Evolutionary conservation across 2,113 vertebrate genomes (phyloP).

Genomic region (Triplophysa dalaica): DNA sequence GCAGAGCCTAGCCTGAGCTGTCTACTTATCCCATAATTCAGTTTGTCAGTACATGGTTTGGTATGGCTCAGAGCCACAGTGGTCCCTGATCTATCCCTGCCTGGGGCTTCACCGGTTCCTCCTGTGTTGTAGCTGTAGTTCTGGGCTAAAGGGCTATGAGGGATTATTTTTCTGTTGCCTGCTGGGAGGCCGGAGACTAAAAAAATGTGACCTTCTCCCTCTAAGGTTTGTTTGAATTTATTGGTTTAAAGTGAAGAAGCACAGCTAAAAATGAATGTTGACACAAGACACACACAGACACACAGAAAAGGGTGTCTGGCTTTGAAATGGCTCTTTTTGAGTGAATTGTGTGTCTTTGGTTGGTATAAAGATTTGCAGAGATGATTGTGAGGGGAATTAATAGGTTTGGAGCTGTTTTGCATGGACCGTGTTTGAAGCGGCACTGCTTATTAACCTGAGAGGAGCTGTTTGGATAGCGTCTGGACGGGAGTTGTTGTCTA

Average conservation of each 20-base stretch:
- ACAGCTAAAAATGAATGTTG: slow-evolving; percentile 41
- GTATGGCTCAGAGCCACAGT: slow-evolving; percentile 39
- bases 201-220: slow-evolving; percentile 48
- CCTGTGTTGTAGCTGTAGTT: slow-evolving; percentile 36
- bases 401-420: slow-evolving; percentile 16
- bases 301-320: slow-evolving; percentile 32
- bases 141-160: slow-evolving; percentile 31
- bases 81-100: slow-evolving; percentile 35
- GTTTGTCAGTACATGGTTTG: slow-evolving; percentile 51
- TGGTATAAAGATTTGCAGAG: background rate
- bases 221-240: slow-evolving; percentile 52
- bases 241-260: slow-evolving; percentile 51
- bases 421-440: background rate
- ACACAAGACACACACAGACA: slow-evolving; percentile 27
- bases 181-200: slow-evolving; percentile 42
- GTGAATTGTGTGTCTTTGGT: slow-evolving; percentile 10
- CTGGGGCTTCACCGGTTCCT: slow-evolving; percentile 26
- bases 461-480: slow-evolving; percentile 6
- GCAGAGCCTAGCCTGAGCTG: slow-evolving; percentile 51
- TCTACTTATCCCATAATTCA: slow-evolving; percentile 54
- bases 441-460: slow-evolving; percentile 36
- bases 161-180: slow-evolving; percentile 50
- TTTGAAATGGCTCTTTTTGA: slow-evolving; percentile 23
- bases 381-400: slow-evolving; percentile 25
- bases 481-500: slow-evolving; percentile 1